A percentile compares a stretch with the other conserved stretches of the same genome.
Evolutionary conservation across 2,113 vertebrate species (phyloP).

Genomic region (Fukomys damarensis): DNA sequence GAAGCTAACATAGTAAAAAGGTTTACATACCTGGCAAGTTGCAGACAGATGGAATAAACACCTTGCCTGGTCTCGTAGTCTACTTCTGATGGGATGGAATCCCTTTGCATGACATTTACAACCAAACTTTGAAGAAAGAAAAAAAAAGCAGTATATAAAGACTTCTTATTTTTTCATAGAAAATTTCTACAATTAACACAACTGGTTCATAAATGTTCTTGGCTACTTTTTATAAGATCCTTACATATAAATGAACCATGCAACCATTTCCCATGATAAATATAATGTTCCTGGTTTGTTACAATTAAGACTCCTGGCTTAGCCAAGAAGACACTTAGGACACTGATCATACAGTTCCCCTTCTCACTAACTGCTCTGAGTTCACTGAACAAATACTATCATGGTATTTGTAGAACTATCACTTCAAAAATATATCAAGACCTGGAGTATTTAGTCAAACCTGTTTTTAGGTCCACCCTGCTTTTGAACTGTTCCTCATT

Average conservation of each 20-base stretch:
- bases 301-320: neutral
- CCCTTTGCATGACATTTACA: conserved; percentile 99
- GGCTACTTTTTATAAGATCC: neutral
- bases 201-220: neutral
- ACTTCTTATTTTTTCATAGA: neutral
- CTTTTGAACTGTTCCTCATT: neutral
- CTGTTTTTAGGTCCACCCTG: neutral
- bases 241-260: neutral
- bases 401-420: neutral
- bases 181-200: neutral
- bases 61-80: conserved; percentile 99
- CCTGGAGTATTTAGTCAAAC: neutral
- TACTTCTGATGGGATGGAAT: conserved; percentile 98
- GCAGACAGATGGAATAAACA: conserved; percentile 98
- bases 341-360: neutral
- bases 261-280: neutral
- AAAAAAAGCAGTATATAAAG: conserved; percentile 17
- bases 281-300: neutral
- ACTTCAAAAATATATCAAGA: neutral
- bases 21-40: conserved; percentile 93
- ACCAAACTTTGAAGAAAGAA: conserved; percentile 92
- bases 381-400: neutral
- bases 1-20: neutral
- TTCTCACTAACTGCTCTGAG: neutral
- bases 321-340: neutral